Evolutionary conservation across 1,140 invertebrate genomes (phyloP), one percentile per base, ranked within the genome.

Genomic region (Bombus sylvicola): DNA sequence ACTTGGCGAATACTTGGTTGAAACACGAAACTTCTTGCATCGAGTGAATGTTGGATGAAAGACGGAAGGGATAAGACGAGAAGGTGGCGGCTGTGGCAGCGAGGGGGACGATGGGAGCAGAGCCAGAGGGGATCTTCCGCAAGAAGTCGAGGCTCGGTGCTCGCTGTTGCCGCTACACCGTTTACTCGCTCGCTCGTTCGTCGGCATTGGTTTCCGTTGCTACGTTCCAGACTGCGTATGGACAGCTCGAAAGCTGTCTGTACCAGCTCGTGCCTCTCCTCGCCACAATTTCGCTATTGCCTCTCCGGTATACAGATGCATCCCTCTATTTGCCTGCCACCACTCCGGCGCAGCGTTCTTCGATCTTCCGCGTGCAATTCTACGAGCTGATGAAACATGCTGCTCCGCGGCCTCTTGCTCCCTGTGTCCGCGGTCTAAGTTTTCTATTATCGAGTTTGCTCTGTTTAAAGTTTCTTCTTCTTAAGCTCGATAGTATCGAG

Each of bases 1-100:
- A 93, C 93, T 94, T 93, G 85, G 83, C 82, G 86, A 93, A 94
- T 92, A 93, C 92, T 93, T 93, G 89, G 89, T 86, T 82, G 89
- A 89, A 90, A 87, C 87, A 90, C 80, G 87, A 91, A 89, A 94
- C 90, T 93, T 92, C 92, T 87, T 92, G 76, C 87, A 73, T 72
- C 75, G 68, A 73, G 75, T 81, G 84, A 85, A 89, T 89, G 87
- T 90, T 85, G 82, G 86, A 88, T 87, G 79, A 81, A 76, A 85
- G 87, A 88, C 87, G 78, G 84, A 86, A 85, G 87, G 87, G 80
- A 82, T 91, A 81, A 85, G 89, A 89, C 77, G 88, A 59, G 87
- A 37, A 69, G 77, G 71, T 41, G 47, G 73, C 59, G 72, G 64
- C n/a, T n/a, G 47, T 18, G 25, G 31, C 5, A 1, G 10, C 4